Conservation (phyloP, 2,113 vertebrate genomes). For the Eptatretus burgeri region DNA sequence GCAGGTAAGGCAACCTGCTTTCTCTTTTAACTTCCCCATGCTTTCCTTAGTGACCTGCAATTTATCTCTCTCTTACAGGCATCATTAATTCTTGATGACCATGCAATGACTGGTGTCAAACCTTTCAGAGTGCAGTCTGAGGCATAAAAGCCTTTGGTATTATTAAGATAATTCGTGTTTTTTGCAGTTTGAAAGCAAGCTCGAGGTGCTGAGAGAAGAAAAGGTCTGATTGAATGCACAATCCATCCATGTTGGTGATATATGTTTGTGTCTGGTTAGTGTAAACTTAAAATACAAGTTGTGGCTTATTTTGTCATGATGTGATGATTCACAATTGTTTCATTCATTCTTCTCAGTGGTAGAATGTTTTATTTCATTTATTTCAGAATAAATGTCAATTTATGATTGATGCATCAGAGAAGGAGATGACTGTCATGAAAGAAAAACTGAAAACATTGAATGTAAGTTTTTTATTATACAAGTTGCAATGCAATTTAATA, state of each 20-base stretch:
- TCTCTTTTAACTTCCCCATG: background rate
- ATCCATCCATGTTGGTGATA: no score
- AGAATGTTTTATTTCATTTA: background rate
- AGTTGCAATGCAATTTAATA: no score
- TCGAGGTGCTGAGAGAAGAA: conserved; percentile 2
- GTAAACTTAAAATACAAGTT: no score
- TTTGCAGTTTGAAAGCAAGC: conserved; percentile 3
- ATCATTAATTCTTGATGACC: conserved; percentile 1
- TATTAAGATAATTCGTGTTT: conserved; percentile 1
- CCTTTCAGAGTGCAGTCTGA: background rate
- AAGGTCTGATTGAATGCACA: background rate
- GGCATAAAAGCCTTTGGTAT: background rate
- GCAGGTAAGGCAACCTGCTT: background rate
- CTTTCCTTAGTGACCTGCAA: background rate
- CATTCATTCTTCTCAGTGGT: no score
- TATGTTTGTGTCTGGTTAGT: no score
- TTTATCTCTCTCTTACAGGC: background rate
- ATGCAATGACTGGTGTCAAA: background rate
- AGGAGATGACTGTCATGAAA: background rate
- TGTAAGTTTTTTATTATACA: background rate
- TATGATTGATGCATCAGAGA: conserved; percentile 1
- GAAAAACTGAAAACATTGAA: background rate
- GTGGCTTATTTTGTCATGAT: no score
- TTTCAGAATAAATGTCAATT: conserved; percentile 2
- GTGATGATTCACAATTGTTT: no score